Evolutionary conservation across 2,888 invertebrate species (phyloP), one percentile per base, ranked within the genome.

Genomic region (Cyclophora punctaria): DNA sequence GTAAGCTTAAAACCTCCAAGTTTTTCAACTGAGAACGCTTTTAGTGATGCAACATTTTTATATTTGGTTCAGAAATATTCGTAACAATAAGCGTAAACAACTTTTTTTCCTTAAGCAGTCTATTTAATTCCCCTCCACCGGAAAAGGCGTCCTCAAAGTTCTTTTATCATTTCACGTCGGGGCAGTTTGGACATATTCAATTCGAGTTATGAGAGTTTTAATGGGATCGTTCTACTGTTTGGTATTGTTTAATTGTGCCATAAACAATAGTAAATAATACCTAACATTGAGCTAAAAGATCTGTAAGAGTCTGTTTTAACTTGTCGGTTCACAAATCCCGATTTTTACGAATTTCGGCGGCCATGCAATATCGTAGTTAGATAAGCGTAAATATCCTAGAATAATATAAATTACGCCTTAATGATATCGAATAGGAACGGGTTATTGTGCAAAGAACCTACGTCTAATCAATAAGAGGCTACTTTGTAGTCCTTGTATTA

Each of bases 1-100:
- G 80, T 77, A 75, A 81, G 81, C 83, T 83, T 79, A 79, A 82
- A 83, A 78, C 72, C 72, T 68, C 70, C 60, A 73, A 78, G 73
- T 78, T 79, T 76, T 75, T 71, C 65, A 58, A 60, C 66, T 63
- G 68, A 69, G 66, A 73, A 72, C 68, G 66, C 69, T 70, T 68
- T 68, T 66, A 57, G 65, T 67, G 69, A 70, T 67, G 70, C 66
- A 66, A 67, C 62, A 67, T 74, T 76, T 74, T 75, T 74, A 71
- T 73, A 64, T 73, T 69, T 67, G 61, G 60, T 63, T 55, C 61
- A 59, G 55, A 63, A 67, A 68, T 69, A 65, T 69, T 65, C 58
- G 61, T 56, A 62, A 68, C 67, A 71, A 71, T 67, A 66, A 63
- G 60, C 61, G 55, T 57, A 62, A 65, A 66, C 63, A 69, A 68